Evolutionary conservation across 2,797 vertebrate species (phyloP).

Genomic region (Tolypeutes matacus): DNA sequence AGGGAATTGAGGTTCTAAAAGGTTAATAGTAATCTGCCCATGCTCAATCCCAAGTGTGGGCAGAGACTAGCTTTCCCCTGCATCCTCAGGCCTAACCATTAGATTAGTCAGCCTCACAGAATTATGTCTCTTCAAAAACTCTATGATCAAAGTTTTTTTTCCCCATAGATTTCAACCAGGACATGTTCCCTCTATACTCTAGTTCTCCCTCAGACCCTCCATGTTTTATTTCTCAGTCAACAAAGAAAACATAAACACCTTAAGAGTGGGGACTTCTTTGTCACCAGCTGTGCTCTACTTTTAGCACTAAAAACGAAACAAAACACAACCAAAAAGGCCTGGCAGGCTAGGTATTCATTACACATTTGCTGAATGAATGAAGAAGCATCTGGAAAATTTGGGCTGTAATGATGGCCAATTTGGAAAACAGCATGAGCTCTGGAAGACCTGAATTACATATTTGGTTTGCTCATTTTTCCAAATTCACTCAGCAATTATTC

Average conservation of each 20-base stretch:
- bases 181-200: neutral
- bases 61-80: neutral
- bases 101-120: neutral
- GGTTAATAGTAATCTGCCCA: neutral
- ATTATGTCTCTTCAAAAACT: constrained; percentile 23
- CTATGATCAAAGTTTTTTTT: neutral
- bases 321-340: neutral
- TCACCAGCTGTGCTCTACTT: constrained; percentile 33
- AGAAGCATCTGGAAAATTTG: neutral
- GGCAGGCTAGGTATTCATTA: constrained; percentile 39
- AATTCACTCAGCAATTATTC: constrained; percentile 8
- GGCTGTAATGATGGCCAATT: neutral
- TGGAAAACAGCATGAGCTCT: neutral
- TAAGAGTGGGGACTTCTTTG: neutral
- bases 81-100: neutral
- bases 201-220: neutral
- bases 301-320: neutral
- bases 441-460: neutral
- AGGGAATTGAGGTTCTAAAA: neutral
- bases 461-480: constrained; percentile 25
- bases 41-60: neutral
- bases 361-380: constrained; percentile 34
- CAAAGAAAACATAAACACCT: constrained; percentile 24
- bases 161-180: neutral
- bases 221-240: constrained; percentile 14